Conservation (phyloP, 2,113 vertebrate genomes). For the Micronycteris hirsuta region DNA sequence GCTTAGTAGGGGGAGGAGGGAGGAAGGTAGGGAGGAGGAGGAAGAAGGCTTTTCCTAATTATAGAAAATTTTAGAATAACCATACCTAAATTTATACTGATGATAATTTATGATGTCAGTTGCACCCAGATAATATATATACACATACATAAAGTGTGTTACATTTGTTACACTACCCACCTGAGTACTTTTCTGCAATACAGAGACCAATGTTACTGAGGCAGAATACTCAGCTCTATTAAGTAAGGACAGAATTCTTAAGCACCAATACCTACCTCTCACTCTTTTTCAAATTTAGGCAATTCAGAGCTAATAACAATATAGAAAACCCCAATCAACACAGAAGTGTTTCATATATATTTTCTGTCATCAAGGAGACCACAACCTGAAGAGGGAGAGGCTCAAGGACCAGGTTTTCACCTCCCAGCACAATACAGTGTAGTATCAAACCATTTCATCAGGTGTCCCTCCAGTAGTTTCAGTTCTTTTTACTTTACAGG, state of each 20-base stretch:
- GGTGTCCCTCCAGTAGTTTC: neutral
- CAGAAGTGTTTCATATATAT: neutral
- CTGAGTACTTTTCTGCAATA: neutral
- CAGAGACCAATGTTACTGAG: neutral
- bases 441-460: neutral
- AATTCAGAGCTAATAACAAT: neutral
- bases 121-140: neutral
- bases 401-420: fast-evolving
- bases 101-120: neutral
- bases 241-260: neutral
- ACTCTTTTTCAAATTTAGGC: neutral
- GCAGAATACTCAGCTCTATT: neutral
- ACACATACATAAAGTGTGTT: neutral
- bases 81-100: neutral
- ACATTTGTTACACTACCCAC: neutral
- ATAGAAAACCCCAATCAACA: neutral
- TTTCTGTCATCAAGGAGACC: fast-evolving
- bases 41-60: neutral
- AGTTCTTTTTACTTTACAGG: neutral
- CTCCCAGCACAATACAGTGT: neutral
- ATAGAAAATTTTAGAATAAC: neutral
- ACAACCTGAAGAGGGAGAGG: neutral
- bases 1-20: neutral
- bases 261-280: neutral
- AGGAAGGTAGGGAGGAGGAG: too few species aligned